Evolutionary conservation across 2,888 invertebrate species (phyloP), one percentile per base, ranked within the genome.

Genomic region (Trachelus troglodyta): DNA sequence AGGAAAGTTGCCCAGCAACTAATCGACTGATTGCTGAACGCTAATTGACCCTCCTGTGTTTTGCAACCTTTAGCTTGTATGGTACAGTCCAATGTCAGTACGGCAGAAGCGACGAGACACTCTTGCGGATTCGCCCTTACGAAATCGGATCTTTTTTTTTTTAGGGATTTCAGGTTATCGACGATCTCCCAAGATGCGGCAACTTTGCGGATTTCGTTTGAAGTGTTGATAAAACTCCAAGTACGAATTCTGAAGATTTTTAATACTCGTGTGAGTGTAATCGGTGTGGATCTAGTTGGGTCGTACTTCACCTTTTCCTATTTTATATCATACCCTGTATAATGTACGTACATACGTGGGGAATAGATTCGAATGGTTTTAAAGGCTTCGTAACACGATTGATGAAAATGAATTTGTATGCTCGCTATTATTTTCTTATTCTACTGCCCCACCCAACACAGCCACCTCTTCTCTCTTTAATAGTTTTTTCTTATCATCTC

Each of bases 1-100:
- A 86, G 84, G 83, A 84, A 87, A 85, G 83, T 85, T 82, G 23
- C 23, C 40, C 23, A 6, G 23, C 40, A 9, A 56, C 40, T 56
- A 56, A 56, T 56, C 40, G 40, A 56, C 23, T 56, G 6, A 56
- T 23, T 56, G 23, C 40, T 56, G 40, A 56, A 56, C 40, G 40
- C 40, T 56, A 56, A 56, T 56, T 56, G 40, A 23, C 40, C 40
- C 40, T 56, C 23, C 23, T 56, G 40, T 56, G 9, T 9, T 23
- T 56, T 56, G 23, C 23, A 23, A 56, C 6, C 23, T 6, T 56
- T 56, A 23, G 1, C 23, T 56, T 56, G 1, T 23, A 9, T 9
- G 23, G 23, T 23, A 56, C 23, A 23, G 23, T 56, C 23, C 23
- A 6, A 23, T 23, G 23, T 23, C 9, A 2, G 40, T 6, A 56